phyloP scores from a whole-genome alignment of 2,113 vertebrate genomes.

The Clarias batrachus region DNA sequence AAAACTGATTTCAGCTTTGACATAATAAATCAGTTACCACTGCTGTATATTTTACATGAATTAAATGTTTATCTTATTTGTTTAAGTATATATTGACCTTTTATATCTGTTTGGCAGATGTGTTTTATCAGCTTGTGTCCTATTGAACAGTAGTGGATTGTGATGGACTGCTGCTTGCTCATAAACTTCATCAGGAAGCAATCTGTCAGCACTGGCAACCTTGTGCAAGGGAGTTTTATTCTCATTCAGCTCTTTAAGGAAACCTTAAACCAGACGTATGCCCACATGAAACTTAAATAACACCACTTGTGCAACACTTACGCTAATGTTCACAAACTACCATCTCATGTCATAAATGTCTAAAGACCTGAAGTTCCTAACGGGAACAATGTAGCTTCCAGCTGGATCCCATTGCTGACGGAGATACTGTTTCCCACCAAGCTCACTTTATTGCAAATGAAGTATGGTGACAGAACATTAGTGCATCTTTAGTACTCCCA shows the following conservation, averaged over 20 bases:
- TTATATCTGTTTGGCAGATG: constrained; percentile 64
- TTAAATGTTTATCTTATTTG: not conserved
- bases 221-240: constrained; percentile 50
- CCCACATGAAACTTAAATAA: constrained; percentile 50
- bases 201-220: constrained; percentile 14
- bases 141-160: constrained; percentile 23
- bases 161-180: constrained; percentile 27
- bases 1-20: not conserved
- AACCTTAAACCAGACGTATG: constrained; percentile 44
- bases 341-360: constrained; percentile 44
- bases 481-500: constrained; percentile 22
- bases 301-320: constrained; percentile 50
- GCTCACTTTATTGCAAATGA: constrained; percentile 31
- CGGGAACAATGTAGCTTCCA: constrained; percentile 63
- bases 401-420: constrained; percentile 54
- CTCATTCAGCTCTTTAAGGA: constrained; percentile 51
- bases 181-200: constrained; percentile 28
- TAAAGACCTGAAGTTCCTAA: constrained; percentile 62
- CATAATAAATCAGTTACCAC: not conserved
- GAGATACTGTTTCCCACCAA: constrained; percentile 51
- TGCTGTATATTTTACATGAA: not conserved
- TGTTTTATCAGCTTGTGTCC: constrained; percentile 62
- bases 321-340: constrained; percentile 58
- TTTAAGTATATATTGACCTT: constrained; percentile 40
- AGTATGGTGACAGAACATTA: constrained; percentile 29